Base-by-base conservation (phyloP, 1,140 invertebrate species). In the Anastrepha ludens region DNA sequence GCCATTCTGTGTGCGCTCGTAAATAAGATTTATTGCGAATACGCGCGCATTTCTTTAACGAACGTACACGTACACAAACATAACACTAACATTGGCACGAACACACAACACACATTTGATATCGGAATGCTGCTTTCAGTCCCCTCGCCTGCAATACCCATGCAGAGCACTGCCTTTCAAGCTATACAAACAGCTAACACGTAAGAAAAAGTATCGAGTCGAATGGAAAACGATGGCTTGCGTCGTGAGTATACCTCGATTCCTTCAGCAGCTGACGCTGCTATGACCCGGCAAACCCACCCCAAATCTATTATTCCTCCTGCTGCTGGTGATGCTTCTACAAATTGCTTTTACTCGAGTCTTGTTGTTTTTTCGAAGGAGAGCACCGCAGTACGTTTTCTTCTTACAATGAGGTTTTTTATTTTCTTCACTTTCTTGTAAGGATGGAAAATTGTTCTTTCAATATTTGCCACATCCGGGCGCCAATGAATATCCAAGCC, bases 21-120 rank as follows among this genome's bases (percentile, higher is more conserved):
- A 92, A 92, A 92, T 89, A 90, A 92, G 91, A 92, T 92, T 92
- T 92, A 92, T 92, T 92, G 91, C 88, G 90, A 92, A 91, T 91
- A 92, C 91, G 91, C 91, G 91, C 90, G 90, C 91, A 88, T 91
- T 92, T 91, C 90, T 91, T 91, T 89, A 89, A 87, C 89, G 89
- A 89, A 89, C 89, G 90, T 90, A 89, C 29, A 39, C 85, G 13
- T 62, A 60, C 20, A 86, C 39, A n/a, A 78, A 55, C 85, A 86
- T 41, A 60, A 8, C 85, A 86, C 13, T 7, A 15, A 86, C n/a
- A 44, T 8, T 55, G n/a, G 17, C 17, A 17, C 59, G 58, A 59
- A 60, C 20, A 60, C 47, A 85, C 59, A 62, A 85, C 59, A 62
- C 13, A 13, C 20, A 1, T 47, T 85, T 85, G 20, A 11, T 59